phyloP scores from a whole-genome alignment of 2,797 vertebrate species.

The Hydrocynus forskahlii region DNA sequence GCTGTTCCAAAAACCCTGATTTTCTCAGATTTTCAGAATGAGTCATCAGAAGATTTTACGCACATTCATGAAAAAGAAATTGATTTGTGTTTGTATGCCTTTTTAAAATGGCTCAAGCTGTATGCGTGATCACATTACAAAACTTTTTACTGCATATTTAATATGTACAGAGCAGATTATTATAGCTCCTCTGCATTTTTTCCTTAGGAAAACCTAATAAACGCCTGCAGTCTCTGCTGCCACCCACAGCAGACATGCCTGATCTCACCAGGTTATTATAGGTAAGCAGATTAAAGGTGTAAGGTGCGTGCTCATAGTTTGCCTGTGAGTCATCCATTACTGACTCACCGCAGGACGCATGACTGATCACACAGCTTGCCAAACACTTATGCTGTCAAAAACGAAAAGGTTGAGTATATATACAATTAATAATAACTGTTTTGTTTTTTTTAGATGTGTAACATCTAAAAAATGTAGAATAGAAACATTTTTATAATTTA shows the following conservation, averaged over 20 bases:
- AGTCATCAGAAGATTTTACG: too few relatives aligned
- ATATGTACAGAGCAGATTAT: neutral
- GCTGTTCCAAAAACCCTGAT: too few relatives aligned
- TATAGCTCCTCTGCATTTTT: neutral
- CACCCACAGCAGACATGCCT: neutral
- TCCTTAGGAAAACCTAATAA: neutral
- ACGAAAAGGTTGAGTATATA: neutral
- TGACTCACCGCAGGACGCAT: neutral
- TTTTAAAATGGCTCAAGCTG: neutral
- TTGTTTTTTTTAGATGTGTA: too few relatives aligned
- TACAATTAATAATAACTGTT: too few relatives aligned
- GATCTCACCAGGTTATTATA: neutral
- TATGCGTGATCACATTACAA: neutral
- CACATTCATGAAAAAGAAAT: neutral
- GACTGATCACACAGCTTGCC: neutral
- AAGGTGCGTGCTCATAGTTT: slow-evolving; percentile 1
- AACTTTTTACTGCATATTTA: neutral
- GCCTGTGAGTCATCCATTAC: neutral
- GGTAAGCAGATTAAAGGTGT: neutral
- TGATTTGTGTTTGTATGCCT: neutral
- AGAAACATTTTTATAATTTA: too few relatives aligned
- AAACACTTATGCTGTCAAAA: neutral
- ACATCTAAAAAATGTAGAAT: too few relatives aligned
- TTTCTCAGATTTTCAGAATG: too few relatives aligned
- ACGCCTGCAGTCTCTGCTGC: neutral